Evolutionary conservation across 64 coral and sea anemone species (phyloP).

Genomic region (Dendronephthya gigantea): DNA sequence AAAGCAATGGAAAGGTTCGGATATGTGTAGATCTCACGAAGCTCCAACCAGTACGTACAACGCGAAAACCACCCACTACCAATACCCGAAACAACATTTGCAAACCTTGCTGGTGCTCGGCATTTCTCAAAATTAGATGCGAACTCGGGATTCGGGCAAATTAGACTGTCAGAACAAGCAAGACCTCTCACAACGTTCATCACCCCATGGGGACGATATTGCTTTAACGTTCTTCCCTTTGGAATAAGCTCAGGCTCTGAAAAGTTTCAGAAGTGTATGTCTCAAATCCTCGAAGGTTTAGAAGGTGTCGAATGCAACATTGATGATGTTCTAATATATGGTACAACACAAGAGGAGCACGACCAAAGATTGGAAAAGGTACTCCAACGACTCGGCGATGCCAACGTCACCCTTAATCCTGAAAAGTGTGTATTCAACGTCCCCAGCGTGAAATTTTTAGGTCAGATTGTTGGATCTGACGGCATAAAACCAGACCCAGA

Average conservation of each 20-base stretch:
- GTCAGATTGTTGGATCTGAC: not conserved
- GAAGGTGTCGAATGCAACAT: constrained; percentile 35
- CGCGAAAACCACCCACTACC: not conserved
- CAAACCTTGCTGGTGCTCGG: not conserved
- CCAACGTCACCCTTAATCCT: not conserved
- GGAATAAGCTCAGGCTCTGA: not conserved
- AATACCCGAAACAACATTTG: not conserved
- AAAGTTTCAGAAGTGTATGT: constrained; percentile 9
- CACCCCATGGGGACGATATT: constrained; percentile 9
- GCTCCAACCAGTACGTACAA: not conserved
- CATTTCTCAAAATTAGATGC: not conserved
- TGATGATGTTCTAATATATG: constrained; percentile 28
- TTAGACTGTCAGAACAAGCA: constrained; percentile 18
- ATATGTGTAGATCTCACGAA: not conserved
- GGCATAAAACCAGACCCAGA: not conserved
- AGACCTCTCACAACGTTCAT: constrained; percentile 34
- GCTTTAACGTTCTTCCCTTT: not conserved
- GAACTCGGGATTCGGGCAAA: constrained; percentile 21
- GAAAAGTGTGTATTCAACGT: not conserved
- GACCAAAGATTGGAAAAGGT: not conserved
- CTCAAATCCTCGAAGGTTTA: constrained; percentile 9
- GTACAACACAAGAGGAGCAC: not conserved
- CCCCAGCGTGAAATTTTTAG: not conserved
- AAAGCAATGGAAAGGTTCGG: not conserved
- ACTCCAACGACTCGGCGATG: not conserved